phyloP scores from a whole-genome alignment of 2,888 invertebrate species.

The Microdon myrmicae region DNA sequence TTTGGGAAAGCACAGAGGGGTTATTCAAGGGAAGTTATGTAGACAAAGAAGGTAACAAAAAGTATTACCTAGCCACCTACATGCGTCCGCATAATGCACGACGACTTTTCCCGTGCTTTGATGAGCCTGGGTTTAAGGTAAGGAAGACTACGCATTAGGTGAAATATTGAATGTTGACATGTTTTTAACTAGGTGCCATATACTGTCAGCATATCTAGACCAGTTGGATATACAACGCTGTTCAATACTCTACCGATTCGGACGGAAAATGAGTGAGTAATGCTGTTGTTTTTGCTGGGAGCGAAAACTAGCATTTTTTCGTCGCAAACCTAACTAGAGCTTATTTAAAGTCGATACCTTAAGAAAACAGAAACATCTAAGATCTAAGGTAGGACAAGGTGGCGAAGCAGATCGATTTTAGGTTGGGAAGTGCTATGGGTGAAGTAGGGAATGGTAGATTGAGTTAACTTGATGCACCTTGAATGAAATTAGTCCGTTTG shows the following conservation, averaged over 20 bases:
- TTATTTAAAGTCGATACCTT: neutral
- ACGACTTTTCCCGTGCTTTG: constrained; percentile 84
- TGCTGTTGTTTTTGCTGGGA: neutral
- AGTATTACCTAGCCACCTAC: constrained; percentile 75
- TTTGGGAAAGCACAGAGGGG: constrained; percentile 75
- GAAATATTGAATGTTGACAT: neutral
- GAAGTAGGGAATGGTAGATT: too few relatives aligned
- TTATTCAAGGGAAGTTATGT: constrained; percentile 76
- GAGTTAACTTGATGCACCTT: too few relatives aligned
- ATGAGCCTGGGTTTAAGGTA: constrained; percentile 81
- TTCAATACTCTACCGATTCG: constrained; percentile 74
- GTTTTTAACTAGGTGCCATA: constrained; percentile 74
- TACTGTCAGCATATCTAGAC: constrained; percentile 73
- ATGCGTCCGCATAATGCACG: constrained; percentile 79
- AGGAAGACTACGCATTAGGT: constrained; percentile 57
- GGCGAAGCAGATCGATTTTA: too few relatives aligned
- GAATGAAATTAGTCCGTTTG: too few relatives aligned
- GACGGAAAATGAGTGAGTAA: constrained; percentile 72
- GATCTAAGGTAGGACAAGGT: too few relatives aligned
- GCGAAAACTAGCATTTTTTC: neutral
- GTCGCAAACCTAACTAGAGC: neutral
- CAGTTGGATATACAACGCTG: constrained; percentile 70
- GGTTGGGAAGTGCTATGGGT: too few relatives aligned
- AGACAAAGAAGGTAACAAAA: constrained; percentile 63
- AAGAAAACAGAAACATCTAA: too few relatives aligned